These are phyloP conservation scores for Alethe diademata DNA, from an alignment of 2,113 vertebrate genomes.

Conservation along the genomic window DNA sequence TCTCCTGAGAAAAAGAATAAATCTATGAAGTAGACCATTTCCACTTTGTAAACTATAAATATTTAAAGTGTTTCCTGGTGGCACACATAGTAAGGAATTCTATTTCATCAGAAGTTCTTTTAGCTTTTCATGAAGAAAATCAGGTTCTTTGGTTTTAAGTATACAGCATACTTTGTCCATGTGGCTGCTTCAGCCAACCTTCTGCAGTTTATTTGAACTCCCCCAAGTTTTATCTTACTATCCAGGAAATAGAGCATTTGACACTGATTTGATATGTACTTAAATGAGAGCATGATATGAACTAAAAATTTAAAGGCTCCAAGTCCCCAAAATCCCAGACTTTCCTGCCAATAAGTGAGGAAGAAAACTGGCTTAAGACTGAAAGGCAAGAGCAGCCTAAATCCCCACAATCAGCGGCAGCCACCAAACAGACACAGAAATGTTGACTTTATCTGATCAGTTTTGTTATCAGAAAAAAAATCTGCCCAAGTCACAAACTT, in stretches of 20 bases:
- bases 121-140: not conserved
- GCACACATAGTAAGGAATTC: not conserved
- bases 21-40: not conserved
- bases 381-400: not conserved
- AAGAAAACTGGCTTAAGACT: conserved; percentile 5
- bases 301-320: not conserved
- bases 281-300: not conserved
- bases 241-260: not conserved
- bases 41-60: not conserved
- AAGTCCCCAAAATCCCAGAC: not conserved
- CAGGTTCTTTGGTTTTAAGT: conserved; percentile 26
- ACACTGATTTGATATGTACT: not conserved
- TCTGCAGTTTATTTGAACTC: not conserved
- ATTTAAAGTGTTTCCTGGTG: not conserved
- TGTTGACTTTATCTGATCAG: not conserved
- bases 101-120: not conserved
- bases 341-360: not conserved
- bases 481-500: conserved; percentile 41
- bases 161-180: not conserved
- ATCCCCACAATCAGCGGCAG: not conserved
- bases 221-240: not conserved
- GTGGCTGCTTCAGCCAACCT: not conserved
- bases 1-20: not conserved
- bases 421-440: not conserved
- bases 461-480: not conserved